These are phyloP conservation scores for Montipora efflorescens DNA, from an alignment of 64 coral and sea anemone genomes.

Conservation along the genomic window DNA sequence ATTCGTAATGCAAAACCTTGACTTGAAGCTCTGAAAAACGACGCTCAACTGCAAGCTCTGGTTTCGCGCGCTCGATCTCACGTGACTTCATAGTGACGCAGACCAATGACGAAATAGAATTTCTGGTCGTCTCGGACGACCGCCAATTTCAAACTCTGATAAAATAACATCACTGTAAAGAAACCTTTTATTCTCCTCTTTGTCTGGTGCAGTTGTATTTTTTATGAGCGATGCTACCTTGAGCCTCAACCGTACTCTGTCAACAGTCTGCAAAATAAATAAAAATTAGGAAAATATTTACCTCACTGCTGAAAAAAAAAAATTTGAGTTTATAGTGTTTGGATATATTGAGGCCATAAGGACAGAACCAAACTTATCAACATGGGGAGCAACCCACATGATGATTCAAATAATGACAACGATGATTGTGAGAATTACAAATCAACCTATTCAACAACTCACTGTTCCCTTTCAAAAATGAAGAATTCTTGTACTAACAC, in stretches of 20 bases:
- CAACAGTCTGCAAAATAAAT: conserved; percentile 46
- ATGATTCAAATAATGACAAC: neutral
- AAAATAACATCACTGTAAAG: neutral
- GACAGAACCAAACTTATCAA: too few relatives aligned
- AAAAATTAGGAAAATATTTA: neutral
- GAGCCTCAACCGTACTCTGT: conserved; percentile 55
- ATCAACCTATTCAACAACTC: neutral
- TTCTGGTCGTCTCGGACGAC: too few relatives aligned
- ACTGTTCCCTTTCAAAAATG: neutral
- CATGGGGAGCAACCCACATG: neutral
- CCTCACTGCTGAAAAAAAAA: neutral
- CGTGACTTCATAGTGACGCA: too few relatives aligned
- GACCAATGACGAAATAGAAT: too few relatives aligned
- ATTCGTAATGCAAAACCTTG: too few relatives aligned
- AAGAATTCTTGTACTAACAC: conserved; percentile 24
- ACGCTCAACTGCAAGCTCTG: too few relatives aligned
- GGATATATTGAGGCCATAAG: too few relatives aligned
- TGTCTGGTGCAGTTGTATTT: neutral
- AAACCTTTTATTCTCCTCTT: conserved; percentile 44
- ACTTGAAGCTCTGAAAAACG: too few relatives aligned
- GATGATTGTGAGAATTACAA: too few relatives aligned
- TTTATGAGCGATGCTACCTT: conserved; percentile 52
- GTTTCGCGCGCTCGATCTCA: too few relatives aligned
- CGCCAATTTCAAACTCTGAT: neutral
- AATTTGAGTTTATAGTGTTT: neutral